These are phyloP conservation scores for Ennomos fuscantarius DNA, from an alignment of 2,888 invertebrate species.

Conservation along the genomic window DNA sequence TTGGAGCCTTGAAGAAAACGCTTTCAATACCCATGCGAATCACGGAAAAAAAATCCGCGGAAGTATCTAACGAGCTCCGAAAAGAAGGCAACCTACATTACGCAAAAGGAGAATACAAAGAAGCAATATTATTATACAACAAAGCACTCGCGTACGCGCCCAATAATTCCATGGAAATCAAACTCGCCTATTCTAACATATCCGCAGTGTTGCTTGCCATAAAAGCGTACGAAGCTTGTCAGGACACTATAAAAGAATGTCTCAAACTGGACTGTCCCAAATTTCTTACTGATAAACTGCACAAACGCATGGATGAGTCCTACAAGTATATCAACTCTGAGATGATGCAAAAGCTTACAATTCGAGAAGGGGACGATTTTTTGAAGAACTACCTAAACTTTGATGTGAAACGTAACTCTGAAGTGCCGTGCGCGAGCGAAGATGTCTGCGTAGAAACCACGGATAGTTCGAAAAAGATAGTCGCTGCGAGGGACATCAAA, in stretches of 20 bases:
- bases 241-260: conserved; percentile 7
- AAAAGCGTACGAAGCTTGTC: conserved; percentile 19
- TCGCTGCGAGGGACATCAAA: background rate
- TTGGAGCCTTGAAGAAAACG: background rate
- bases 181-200: conserved; percentile 21
- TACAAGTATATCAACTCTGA: background rate
- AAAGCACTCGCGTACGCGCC: conserved; percentile 27
- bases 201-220: conserved; percentile 24
- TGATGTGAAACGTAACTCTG: conserved; percentile 7
- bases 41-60: conserved; percentile 1
- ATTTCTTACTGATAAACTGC: conserved; percentile 10
- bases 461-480: no score
- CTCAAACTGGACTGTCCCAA: background rate
- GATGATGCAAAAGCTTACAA: background rate
- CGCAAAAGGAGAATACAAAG: background rate
- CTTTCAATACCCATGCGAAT: background rate
- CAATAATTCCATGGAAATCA: conserved; percentile 11
- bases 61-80: conserved; percentile 1
- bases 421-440: conserved; percentile 23
- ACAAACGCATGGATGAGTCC: conserved; percentile 1
- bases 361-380: background rate
- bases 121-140: conserved; percentile 20
- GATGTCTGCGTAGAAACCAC: conserved; percentile 6
- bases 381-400: conserved; percentile 1
- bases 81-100: conserved; percentile 17